Percentiles rank a stretch among this genome's conserved stretches.
Evolutionary conservation across 2,113 vertebrate genomes (phyloP).

Genomic region (Acinonyx jubatus): DNA sequence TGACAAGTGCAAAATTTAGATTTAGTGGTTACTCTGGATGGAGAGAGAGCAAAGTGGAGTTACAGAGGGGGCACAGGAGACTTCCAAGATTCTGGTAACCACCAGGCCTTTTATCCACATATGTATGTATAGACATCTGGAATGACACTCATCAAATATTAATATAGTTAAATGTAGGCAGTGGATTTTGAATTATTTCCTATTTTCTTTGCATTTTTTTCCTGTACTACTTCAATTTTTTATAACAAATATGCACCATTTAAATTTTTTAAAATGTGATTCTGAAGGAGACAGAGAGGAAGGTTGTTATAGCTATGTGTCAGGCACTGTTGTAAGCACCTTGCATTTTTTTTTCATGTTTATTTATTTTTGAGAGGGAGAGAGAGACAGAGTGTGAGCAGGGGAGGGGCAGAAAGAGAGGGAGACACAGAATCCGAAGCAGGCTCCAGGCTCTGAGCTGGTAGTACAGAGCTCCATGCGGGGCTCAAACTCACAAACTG

Average conservation of each 20-base stretch:
- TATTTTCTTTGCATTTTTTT: constrained; percentile 18
- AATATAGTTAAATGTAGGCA: neutral
- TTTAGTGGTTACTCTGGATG: neutral
- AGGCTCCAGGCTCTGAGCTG: no score
- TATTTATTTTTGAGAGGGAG: no score
- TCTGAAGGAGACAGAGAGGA: neutral
- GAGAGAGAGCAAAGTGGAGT: neutral
- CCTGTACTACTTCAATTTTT: neutral
- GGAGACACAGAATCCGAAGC: no score
- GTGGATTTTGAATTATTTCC: neutral
- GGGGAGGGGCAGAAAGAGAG: no score
- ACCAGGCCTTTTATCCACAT: neutral
- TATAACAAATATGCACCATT: neutral
- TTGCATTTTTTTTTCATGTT: no score
- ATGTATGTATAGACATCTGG: neutral
- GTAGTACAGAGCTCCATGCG: no score
- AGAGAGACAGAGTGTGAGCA: no score
- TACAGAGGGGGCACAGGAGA: neutral
- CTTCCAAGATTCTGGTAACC: neutral
- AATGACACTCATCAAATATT: neutral
- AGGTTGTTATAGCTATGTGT: no score
- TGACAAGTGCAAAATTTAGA: neutral
- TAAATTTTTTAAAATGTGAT: neutral
- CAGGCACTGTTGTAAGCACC: no score
- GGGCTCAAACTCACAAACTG: no score